Base-by-base conservation (phyloP, 2,113 vertebrate species). In the Indicator maculatus region DNA sequence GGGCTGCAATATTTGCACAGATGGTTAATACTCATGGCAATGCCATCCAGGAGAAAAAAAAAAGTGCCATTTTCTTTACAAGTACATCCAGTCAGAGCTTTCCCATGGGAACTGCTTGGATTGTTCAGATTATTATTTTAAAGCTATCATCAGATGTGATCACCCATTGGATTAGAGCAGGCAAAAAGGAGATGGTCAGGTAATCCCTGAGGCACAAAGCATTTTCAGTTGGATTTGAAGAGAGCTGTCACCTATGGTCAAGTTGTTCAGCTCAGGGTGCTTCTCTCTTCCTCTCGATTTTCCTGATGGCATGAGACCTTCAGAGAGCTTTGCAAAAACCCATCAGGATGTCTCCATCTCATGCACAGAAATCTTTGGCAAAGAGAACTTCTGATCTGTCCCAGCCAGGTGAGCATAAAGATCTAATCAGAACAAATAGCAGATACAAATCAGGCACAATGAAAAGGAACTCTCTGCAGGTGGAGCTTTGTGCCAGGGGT, bases 101-200 rank as follows among this genome's bases (percentile, higher is more conserved):
- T 86, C 93, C 79, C 91, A 70, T 63, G 94, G 76, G 86, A 95
- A 90, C 27, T 44, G 55, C 90, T 93, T 88, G 86, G 26, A 86
- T 61, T 77, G 83, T 9, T 36, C 93, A 55, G 93, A 90, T 90
- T 86, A 77, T 95, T 92, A 15, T 92, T 94, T 76, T 39, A 94
- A 94, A 91, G 55, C 83, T 80, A 61, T n/a, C 64, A 9, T 77
- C 93, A 85, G 78, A 75, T 52, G 90, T n/a, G 88, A 85, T 95
- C 86, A 61, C 66, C 71, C 90, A 33, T 67, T 33, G 86, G 91
- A 92, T 94, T 90, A 90, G 89, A 88, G 88, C 79, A 33, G 65
- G 94, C 75, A 26, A 83, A 80, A 66, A 77, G 79, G 93, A 94
- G 90, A 73, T 86, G 93, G 90, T 44, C 72, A 77, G 82, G 93